These are phyloP conservation scores for Desmophyllum pertusum DNA, from an alignment of 92 coral and sea anemone species.

Conservation along the genomic window DNA sequence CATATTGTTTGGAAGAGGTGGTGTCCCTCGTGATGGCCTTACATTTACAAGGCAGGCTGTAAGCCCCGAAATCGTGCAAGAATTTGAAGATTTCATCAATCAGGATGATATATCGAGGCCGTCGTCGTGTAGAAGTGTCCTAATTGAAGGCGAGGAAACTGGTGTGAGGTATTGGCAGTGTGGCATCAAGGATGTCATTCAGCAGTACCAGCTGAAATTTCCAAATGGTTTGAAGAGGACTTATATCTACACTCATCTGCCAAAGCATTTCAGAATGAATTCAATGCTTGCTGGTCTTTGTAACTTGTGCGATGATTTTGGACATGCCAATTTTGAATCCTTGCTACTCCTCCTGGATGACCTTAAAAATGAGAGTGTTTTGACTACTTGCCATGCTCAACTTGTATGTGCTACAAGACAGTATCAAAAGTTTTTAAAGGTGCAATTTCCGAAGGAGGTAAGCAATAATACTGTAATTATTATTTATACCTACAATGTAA, in stretches of 20 bases:
- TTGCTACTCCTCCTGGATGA: constrained; percentile 12
- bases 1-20: constrained; percentile 40
- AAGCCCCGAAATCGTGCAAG: constrained; percentile 37
- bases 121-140: constrained; percentile 59
- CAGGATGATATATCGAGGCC: constrained; percentile 44
- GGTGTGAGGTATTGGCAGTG: constrained; percentile 57
- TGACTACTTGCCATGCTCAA: background rate
- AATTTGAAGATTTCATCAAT: no score
- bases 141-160: constrained; percentile 51
- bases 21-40: constrained; percentile 40
- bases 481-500: background rate
- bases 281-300: constrained; percentile 63
- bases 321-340: constrained; percentile 42
- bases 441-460: constrained; percentile 41
- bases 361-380: background rate
- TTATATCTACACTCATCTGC: constrained; percentile 47
- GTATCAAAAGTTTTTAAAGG: constrained; percentile 46
- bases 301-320: constrained; percentile 47
- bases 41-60: constrained; percentile 48
- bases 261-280: constrained; percentile 40
- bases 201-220: constrained; percentile 51
- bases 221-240: constrained; percentile 57
- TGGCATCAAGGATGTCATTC: constrained; percentile 34
- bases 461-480: background rate
- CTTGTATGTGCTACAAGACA: constrained; percentile 4